Evolutionary conservation across 1,140 invertebrate genomes (phyloP).

Genomic region (Euwallacea fornicatus): DNA sequence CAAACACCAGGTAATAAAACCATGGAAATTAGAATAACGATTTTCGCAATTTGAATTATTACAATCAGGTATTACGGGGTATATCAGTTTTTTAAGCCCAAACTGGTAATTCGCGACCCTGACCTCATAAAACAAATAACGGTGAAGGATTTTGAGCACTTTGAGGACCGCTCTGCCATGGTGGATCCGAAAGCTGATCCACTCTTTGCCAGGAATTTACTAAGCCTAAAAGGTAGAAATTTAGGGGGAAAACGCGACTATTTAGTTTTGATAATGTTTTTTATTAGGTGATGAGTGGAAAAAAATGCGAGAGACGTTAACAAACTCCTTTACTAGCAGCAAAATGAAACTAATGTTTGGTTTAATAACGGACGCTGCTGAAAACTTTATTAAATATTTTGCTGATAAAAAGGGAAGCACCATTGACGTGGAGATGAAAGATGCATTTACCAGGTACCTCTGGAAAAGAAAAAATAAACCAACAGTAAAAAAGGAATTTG

Average conservation of each 20-base stretch:
- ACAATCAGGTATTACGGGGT: constrained; percentile 30
- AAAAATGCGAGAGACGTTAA: constrained; percentile 52
- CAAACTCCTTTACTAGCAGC: constrained; percentile 53
- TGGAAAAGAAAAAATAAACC: too few species aligned
- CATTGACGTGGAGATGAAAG: constrained; percentile 43
- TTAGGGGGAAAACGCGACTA: neutral
- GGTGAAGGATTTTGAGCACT: constrained; percentile 56
- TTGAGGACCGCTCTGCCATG: constrained; percentile 47
- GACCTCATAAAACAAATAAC: constrained; percentile 53
- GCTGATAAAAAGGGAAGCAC: constrained; percentile 41
- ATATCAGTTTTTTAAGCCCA: constrained; percentile 57
- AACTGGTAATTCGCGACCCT: constrained; percentile 60
- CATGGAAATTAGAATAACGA: neutral
- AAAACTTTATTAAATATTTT: constrained; percentile 47
- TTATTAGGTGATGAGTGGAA: constrained; percentile 50
- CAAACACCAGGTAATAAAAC: constrained; percentile 23
- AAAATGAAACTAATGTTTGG: constrained; percentile 54
- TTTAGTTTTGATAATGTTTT: too few species aligned
- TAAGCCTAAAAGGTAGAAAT: constrained; percentile 28
- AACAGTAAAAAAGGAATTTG: too few species aligned
- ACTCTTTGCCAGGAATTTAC: constrained; percentile 30
- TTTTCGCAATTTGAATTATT: too few species aligned
- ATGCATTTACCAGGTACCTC: constrained; percentile 29
- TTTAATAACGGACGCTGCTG: constrained; percentile 47
- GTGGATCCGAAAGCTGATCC: constrained; percentile 29